phyloP scores from a whole-genome alignment of 2,888 invertebrate genomes.

The Unio delphinus region DNA sequence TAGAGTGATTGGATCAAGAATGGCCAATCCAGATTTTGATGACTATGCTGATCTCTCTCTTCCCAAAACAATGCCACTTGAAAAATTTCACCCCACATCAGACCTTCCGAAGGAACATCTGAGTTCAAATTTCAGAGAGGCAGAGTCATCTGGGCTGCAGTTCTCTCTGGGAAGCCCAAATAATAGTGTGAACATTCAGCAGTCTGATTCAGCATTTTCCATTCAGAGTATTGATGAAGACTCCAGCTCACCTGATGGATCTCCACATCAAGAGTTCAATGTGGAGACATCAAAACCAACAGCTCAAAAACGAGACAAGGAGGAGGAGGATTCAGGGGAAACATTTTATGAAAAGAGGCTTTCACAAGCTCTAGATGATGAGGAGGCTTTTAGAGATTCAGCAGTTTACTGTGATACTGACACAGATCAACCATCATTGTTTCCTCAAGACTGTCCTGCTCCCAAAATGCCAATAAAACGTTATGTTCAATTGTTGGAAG shows the following conservation, averaged over 20 bases:
- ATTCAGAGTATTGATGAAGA: slow-evolving; percentile 47
- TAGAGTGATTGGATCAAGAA: slow-evolving; percentile 48
- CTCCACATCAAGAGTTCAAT: slow-evolving; percentile 17
- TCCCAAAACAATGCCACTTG: slow-evolving; percentile 12
- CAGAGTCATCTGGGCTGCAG: slow-evolving; percentile 6
- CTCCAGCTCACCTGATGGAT: slow-evolving; percentile 33
- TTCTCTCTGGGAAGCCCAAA: slow-evolving; percentile 14
- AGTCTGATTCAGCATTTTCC: slow-evolving; percentile 58
- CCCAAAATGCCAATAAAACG: slow-evolving; percentile 52
- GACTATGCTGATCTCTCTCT: slow-evolving; percentile 38
- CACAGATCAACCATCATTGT: slow-evolving; percentile 24
- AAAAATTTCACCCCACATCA: slow-evolving; percentile 16
- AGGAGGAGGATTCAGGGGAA: slow-evolving; percentile 31
- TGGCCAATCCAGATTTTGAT: slow-evolving; percentile 45
- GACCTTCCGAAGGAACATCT: slow-evolving; percentile 2
- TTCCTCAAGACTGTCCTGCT: slow-evolving; percentile 5
- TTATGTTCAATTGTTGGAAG: slow-evolving; percentile 58
- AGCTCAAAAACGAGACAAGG: slow-evolving; percentile 1
- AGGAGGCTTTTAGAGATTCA: slow-evolving; percentile 84
- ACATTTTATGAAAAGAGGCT: slow-evolving; percentile 71
- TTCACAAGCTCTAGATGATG: slow-evolving; percentile 71
- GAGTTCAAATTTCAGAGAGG: slow-evolving; percentile 5
- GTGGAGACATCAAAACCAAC: background rate
- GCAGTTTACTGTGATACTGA: slow-evolving; percentile 84
- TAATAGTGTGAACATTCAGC: slow-evolving; percentile 39